Evolutionary conservation across 2,113 vertebrate genomes (phyloP).

Genomic region (Caloenas nicobarica): DNA sequence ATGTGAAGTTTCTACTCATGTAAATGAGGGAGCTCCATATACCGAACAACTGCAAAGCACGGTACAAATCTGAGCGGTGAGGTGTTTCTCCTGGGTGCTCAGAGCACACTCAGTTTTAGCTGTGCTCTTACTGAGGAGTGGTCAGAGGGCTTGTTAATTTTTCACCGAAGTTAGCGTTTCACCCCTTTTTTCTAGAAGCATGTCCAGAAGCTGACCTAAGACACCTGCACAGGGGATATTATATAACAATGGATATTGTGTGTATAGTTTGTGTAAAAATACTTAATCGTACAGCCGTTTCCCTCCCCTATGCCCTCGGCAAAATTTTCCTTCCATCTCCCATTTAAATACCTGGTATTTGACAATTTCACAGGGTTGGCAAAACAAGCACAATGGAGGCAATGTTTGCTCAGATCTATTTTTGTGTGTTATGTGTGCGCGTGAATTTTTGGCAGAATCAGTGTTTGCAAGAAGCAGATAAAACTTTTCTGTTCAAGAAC

Average conservation of each 20-base stretch:
- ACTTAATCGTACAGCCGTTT: constrained; percentile 55
- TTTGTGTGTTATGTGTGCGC: constrained; percentile 13
- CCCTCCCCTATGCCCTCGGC: constrained; percentile 14
- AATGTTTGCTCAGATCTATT: constrained; percentile 72
- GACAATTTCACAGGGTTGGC: constrained; percentile 69
- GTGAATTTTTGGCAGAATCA: constrained; percentile 73
- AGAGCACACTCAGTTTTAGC: neutral
- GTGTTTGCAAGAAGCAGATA: constrained; percentile 78
- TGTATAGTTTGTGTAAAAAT: constrained; percentile 48
- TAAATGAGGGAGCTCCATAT: neutral
- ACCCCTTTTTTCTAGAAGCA: neutral
- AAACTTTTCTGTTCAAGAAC: constrained; percentile 73
- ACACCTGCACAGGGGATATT: neutral
- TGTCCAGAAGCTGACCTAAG: neutral
- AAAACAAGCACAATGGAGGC: constrained; percentile 72
- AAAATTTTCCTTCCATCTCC: constrained; percentile 16
- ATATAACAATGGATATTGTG: constrained; percentile 43
- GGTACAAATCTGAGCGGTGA: neutral
- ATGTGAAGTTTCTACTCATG: neutral
- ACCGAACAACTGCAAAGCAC: neutral
- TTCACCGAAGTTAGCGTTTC: neutral
- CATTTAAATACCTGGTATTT: constrained; percentile 59
- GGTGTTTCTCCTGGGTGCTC: neutral
- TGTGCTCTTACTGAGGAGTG: neutral
- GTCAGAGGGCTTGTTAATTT: neutral